Conservation (phyloP, 2,888 invertebrate genomes). For the Pachydiplax longipennis region DNA sequence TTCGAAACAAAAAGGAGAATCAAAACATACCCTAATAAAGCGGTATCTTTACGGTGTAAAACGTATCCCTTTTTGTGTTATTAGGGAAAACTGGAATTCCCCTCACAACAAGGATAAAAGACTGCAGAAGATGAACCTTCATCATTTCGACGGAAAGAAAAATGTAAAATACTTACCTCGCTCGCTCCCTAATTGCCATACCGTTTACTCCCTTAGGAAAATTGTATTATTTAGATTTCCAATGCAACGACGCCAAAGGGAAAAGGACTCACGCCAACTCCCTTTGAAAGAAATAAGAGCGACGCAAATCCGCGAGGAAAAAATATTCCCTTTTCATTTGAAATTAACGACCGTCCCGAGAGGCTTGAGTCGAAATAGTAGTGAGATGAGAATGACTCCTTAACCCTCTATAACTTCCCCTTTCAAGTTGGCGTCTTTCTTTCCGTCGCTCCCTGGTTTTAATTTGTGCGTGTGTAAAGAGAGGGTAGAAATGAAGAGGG, state of each 20-base stretch:
- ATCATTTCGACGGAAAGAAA: neutral
- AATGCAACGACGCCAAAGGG: neutral
- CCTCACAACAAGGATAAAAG: neutral
- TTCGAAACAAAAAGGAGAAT: neutral
- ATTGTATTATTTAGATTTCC: neutral
- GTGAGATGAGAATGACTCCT: slow-evolving; percentile 10
- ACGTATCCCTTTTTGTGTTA: neutral
- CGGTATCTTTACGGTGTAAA: too few species aligned
- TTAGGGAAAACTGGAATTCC: neutral
- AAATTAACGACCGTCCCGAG: slow-evolving; percentile 35
- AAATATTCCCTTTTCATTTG: neutral
- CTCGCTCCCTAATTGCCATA: neutral
- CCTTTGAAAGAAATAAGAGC: neutral
- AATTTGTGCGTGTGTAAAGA: slow-evolving; percentile 38
- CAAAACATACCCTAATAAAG: neutral
- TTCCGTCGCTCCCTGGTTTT: neutral
- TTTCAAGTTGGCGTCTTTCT: neutral
- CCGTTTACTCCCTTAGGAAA: neutral
- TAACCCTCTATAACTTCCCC: neutral
- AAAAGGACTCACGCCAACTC: neutral
- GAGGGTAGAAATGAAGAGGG: neutral
- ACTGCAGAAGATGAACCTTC: neutral
- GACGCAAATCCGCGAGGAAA: neutral
- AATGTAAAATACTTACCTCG: neutral
- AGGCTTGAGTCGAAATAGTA: neutral